Percentiles rank a stretch among this genome's conserved stretches.
Evolutionary conservation across 1,140 invertebrate genomes (phyloP).

Genomic region (Brachionus paranguensis): DNA sequence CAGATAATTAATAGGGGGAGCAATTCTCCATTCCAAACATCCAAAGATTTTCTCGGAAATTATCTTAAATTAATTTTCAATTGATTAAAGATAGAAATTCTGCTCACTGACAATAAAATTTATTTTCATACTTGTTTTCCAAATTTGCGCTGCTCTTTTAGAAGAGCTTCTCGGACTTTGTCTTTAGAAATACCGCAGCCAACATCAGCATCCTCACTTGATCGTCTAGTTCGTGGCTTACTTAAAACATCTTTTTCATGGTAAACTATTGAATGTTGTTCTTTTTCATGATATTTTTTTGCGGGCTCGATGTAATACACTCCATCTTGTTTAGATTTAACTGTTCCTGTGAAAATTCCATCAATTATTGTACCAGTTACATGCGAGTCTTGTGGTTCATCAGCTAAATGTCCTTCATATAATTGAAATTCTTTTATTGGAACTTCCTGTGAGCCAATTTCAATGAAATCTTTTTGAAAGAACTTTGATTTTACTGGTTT

Average conservation of each 20-base stretch:
- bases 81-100: neutral
- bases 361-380: conserved; percentile 31
- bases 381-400: neutral
- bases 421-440: neutral
- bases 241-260: conserved; percentile 5
- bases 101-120: neutral
- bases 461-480: neutral
- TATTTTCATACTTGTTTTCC: neutral
- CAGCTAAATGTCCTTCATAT: conserved; percentile 19
- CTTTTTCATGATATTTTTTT: neutral
- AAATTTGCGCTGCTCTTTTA: neutral
- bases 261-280: neutral
- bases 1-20: neutral
- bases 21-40: neutral
- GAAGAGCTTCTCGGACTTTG: neutral
- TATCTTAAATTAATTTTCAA: neutral
- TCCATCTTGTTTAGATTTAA: conserved; percentile 25
- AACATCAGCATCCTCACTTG: neutral
- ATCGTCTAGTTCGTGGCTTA: neutral
- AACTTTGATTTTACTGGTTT: neutral
- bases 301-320: neutral
- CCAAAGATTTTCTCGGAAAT: neutral
- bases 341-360: neutral
- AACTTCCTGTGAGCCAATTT: neutral
- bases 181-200: neutral